Evolutionary conservation across 1,140 invertebrate species (phyloP).

Genomic region (Amphibalanus amphitrite): DNA sequence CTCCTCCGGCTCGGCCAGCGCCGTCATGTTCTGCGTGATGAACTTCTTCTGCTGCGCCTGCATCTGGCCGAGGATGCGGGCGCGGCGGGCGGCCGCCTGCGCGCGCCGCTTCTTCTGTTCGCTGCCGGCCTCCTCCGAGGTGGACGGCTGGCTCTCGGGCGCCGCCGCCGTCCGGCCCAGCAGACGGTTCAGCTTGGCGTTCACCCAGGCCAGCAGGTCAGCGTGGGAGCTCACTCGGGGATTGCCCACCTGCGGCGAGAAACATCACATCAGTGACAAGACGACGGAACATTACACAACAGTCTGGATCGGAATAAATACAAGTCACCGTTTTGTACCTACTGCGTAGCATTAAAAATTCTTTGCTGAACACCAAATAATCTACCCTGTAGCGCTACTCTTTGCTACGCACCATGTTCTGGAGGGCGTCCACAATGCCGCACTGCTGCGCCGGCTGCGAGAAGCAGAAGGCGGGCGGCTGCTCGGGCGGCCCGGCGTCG

Average conservation of each 20-base stretch:
- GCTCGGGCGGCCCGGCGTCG: not conserved
- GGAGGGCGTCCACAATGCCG: conserved; percentile 43
- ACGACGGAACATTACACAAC: no score
- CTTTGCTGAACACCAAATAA: no score
- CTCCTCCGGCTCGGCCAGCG: not conserved
- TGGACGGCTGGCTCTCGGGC: not conserved
- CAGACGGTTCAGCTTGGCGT: conserved; percentile 35
- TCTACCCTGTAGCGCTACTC: no score
- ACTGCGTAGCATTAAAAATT: no score
- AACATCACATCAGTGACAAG: no score
- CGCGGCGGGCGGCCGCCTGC: conserved; percentile 29
- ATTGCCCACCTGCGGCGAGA: conserved; percentile 42
- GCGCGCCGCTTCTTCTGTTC: conserved; percentile 17
- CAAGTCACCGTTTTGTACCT: no score
- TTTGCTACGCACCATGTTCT: conserved; percentile 38
- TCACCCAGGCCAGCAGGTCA: conserved; percentile 65
- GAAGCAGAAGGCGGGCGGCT: conserved; percentile 65
- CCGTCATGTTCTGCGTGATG: not conserved
- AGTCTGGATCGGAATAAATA: no score
- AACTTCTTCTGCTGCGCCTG: conserved; percentile 31
- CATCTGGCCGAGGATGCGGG: conserved; percentile 35
- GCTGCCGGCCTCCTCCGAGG: not conserved
- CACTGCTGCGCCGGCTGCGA: conserved; percentile 48
- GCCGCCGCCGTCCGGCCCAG: not conserved
- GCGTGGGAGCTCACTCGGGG: conserved; percentile 63